Base-by-base conservation (phyloP, 2,113 vertebrate species). In the Dunckerocampus dactyliophorus region DNA sequence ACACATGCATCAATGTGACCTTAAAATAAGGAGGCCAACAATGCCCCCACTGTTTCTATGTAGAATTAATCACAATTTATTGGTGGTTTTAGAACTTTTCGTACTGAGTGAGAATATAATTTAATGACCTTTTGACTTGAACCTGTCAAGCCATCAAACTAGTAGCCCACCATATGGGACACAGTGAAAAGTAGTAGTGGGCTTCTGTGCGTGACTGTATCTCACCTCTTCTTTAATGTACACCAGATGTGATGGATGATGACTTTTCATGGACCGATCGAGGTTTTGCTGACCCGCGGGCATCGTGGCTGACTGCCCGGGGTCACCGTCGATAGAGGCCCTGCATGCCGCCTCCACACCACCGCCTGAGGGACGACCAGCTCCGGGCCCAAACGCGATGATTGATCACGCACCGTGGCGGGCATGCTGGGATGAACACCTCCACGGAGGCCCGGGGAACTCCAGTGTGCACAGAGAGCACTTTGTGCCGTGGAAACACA, bases 401-500 rank as follows among this genome's bases (percentile, higher is more conserved):
- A 89, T 90, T 79, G 76, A 88, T 89, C 85, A 88, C 84, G 71
- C 77, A 64, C 58, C 14, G 59, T 65, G 80, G 81, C 74, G 54
- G 73, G 61, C 73, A 75, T 16, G 74, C 83, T 74, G 77, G 0
- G 82, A 81, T 65, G 76, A 85, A 79, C 76, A 65, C 67, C 47
- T 76, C 52, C 77, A 59, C 63, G 68, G 79, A 64, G 75, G 82
- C 76, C 63, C 76, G 76, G 57, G 52, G 51, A 70, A 51, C 60
- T 56, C 39, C 55, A 47, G 73, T 67, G 62, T 75, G 85, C 58
- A 88, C 74, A 89, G 87, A 88, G 88, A 82, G 61, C 72, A 83
- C 88, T 77, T 89, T 91, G 88, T 89, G 77, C 74, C 54, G 73
- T 77, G 87, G 69, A 58, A 87, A 87, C 85, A 88, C 85, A 67